Evolutionary conservation across 2,888 invertebrate genomes (phyloP), one percentile per base, ranked within the genome.

Genomic region (Myopa tessellatipennis): DNA sequence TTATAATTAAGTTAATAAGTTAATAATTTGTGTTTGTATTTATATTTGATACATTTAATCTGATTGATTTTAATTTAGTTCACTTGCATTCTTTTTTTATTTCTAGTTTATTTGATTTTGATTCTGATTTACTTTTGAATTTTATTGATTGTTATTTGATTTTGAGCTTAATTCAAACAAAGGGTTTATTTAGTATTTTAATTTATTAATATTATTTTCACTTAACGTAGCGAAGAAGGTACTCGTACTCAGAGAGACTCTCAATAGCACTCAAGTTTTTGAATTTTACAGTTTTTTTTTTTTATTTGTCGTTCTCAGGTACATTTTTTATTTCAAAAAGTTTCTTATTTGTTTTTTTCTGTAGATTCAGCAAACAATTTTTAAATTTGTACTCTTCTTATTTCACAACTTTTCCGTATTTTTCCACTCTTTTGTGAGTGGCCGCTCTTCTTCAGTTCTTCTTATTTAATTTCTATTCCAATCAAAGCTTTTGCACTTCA

Each of bases 61-160:
- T n/a, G n/a, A n/a, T n/a, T n/a, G n/a, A n/a, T n/a, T n/a, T n/a
- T n/a, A n/a, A n/a, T n/a, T n/a, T n/a, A n/a, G n/a, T n/a, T n/a
- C n/a, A n/a, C n/a, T n/a, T n/a, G n/a, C 26, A 26, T 26, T n/a
- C n/a, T n/a, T 26, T 26, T 26, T 26, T 26, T 26, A 26, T 26
- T 26, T 26, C 1, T n/a, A 26, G 26, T 26, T 26, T 26, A 26
- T 26, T 26, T 26, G 26, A 26, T 1, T 26, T 26, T 26, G 26
- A 26, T 26, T 26, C 26, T 26, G 26, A 26, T 26, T 26, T 26
- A 26, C 26, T 26, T 67, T 40, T 67, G 8, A 40, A 38, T 7
- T 38, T 38, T 65, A 10, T 65, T 79, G 71, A 73, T 61, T 58
- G 75, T 80, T 58, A 74, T 72, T 70, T 70, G 36, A 4, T 65